Evolutionary conservation across 2,888 invertebrate genomes (phyloP).

Genomic region (Augiades crinisus): DNA sequence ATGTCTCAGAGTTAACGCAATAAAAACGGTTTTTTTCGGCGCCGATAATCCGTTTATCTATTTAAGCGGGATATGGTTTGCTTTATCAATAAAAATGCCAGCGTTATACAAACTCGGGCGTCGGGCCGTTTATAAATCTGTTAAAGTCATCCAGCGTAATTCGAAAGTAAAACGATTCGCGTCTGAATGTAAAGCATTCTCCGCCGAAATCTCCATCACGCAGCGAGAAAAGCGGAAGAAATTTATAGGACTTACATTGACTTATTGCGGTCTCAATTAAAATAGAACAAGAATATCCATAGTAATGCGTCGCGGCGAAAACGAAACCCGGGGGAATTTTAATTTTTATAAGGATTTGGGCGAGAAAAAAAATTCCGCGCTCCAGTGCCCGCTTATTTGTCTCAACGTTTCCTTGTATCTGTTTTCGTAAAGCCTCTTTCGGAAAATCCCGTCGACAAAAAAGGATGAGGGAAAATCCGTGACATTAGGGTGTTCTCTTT

Average conservation of each 20-base stretch:
- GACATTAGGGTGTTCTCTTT: conserved; percentile 43
- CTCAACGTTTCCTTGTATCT: conserved; percentile 51
- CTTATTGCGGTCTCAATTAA: conserved; percentile 38
- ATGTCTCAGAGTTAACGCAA: background rate
- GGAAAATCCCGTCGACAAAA: conserved; percentile 44
- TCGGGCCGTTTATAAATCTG: conserved; percentile 24
- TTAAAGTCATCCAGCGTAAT: conserved; percentile 20
- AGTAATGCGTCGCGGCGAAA: conserved; percentile 42
- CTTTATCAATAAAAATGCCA: background rate
- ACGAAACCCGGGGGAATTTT: conserved; percentile 50
- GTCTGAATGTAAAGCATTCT: conserved; percentile 23
- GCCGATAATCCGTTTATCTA: background rate
- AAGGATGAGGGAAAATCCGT: conserved; percentile 41
- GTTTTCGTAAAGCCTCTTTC: conserved; percentile 54
- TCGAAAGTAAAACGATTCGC: conserved; percentile 24
- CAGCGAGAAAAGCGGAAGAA: conserved; percentile 14
- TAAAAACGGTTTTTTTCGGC: background rate
- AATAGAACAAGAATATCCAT: conserved; percentile 46
- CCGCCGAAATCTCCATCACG: conserved; percentile 19
- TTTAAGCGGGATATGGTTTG: background rate
- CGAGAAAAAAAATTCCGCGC: conserved; percentile 45
- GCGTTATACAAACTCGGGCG: conserved; percentile 5
- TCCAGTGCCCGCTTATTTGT: conserved; percentile 51
- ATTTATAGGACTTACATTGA: conserved; percentile 34
- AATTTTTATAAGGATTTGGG: conserved; percentile 55